Conservation (phyloP, 2,797 vertebrate species). For the Lagodon rhomboides region DNA sequence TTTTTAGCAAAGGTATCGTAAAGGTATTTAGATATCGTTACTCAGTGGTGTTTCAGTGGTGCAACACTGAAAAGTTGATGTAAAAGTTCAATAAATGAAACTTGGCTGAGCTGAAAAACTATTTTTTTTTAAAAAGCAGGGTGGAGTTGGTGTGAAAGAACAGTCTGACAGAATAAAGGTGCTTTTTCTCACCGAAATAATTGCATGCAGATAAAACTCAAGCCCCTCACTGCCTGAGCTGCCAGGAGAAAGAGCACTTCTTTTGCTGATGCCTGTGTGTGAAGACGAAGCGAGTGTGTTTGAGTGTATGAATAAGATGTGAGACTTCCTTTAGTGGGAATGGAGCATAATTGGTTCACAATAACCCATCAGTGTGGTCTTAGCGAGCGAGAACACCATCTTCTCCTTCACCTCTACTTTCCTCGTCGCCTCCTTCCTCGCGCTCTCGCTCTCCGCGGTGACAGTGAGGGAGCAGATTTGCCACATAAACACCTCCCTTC, state of each 20-base stretch:
- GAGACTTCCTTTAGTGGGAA: slow-evolving; percentile 66
- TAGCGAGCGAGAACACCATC: slow-evolving; percentile 66
- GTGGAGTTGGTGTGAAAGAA: slow-evolving; percentile 35
- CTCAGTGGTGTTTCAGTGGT: no score
- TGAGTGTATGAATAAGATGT: slow-evolving; percentile 34
- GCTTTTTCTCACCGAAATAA: slow-evolving; percentile 51
- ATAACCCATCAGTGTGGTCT: slow-evolving; percentile 66
- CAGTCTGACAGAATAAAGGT: slow-evolving; percentile 46
- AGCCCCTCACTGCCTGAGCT: slow-evolving; percentile 43
- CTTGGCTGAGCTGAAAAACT: slow-evolving; percentile 1
- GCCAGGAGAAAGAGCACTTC: slow-evolving; percentile 42
- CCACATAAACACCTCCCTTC: slow-evolving; percentile 61
- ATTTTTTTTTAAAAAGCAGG: not conserved
- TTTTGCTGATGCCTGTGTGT: slow-evolving; percentile 50
- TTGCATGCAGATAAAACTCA: slow-evolving; percentile 53
- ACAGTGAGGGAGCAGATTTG: slow-evolving; percentile 69
- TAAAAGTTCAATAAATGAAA: slow-evolving; percentile 18
- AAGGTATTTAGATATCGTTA: no score
- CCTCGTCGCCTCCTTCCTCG: slow-evolving; percentile 41
- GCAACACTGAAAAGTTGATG: not conserved
- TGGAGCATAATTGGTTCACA: slow-evolving; percentile 72
- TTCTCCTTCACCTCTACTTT: slow-evolving; percentile 58
- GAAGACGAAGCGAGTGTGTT: slow-evolving; percentile 32
- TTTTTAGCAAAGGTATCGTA: no score
- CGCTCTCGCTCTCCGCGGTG: slow-evolving; percentile 48